phyloP scores from a whole-genome alignment of 2,888 invertebrate genomes.

The Lithophane semibrunnea region DNA sequence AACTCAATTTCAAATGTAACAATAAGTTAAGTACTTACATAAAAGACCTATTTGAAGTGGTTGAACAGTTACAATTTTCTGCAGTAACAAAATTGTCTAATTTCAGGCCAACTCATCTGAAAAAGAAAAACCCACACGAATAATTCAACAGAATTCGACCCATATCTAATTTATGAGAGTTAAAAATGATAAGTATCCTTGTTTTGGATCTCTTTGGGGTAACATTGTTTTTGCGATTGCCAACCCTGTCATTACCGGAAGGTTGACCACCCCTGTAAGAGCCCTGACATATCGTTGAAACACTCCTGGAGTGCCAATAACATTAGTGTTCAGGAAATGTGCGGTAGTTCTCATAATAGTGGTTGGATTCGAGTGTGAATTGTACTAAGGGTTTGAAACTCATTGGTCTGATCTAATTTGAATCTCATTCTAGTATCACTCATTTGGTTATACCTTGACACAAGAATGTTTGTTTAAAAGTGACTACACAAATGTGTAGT shows the following conservation, averaged over 20 bases:
- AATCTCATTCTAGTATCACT: constrained; percentile 58
- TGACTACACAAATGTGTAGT: not conserved
- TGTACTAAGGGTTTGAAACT: constrained; percentile 63
- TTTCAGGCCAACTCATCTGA: not conserved
- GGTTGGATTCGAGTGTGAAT: constrained; percentile 70
- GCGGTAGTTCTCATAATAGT: constrained; percentile 79
- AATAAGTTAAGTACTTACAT: too few species aligned
- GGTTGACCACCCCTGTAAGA: constrained; percentile 73
- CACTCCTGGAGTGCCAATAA: constrained; percentile 69
- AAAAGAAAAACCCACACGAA: constrained; percentile 32
- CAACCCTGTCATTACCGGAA: constrained; percentile 67
- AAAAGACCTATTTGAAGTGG: not conserved
- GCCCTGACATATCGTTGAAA: constrained; percentile 64
- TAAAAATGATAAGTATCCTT: constrained; percentile 63
- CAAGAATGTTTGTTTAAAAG: not conserved
- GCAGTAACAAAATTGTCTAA: not conserved
- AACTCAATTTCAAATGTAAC: not conserved
- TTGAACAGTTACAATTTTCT: not conserved
- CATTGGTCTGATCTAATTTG: constrained; percentile 37
- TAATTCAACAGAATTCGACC: constrained; percentile 33
- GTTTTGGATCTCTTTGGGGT: constrained; percentile 63
- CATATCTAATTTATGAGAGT: constrained; percentile 55
- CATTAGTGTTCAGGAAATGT: constrained; percentile 76
- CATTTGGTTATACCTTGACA: not conserved
- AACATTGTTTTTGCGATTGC: constrained; percentile 63